Evolutionary conservation across 2,888 invertebrate genomes (phyloP), one percentile per base, ranked within the genome.

Genomic region (Smittia aterrima): DNA sequence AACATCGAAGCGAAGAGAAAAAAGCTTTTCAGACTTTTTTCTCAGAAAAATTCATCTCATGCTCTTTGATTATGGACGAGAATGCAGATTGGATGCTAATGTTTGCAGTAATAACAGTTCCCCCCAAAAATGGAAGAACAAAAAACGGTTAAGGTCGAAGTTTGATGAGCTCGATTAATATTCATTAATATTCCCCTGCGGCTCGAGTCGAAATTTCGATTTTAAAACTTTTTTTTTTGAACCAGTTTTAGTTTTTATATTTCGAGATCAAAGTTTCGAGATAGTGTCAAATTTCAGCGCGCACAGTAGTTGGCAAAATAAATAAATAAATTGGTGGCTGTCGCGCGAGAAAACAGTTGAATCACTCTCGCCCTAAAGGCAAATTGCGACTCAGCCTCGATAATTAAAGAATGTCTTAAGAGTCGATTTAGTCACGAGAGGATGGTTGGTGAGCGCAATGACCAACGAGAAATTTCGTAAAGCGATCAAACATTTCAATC

Each of bases 281-380:
- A 58, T 58, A 58, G 22, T 58, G 58, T 58, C 58, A 58, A 18
- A 22, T 20, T 22, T 58, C 20, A 58, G 20, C 22, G 58, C 18
- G 58, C 58, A 58, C 58, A 58, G 58, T 58, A 58, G 58, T 58
- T 58, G 7, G 58, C 58, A 58, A 58, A 58, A 58, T 47, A n/a
- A 16, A 47, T 47, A 13, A 58, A 7, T 22, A 4, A 22, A 58
- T 9, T 47, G 47, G 11, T 38, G 4, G 9, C 4, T 47, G 47
- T 47, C 13, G 47, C 13, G 16, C n/a, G n/a, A 47, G 38, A 22
- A 58, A 22, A 22, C n/a, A 3, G 22, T 22, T 22, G 18, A 58
- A 47, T 47, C 47, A 47, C 11, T 47, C 16, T 2, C 3, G 47
- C 47, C 47, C 47, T 32, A 47, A n/a, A 47, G 47, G 47, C 47